Conservation (phyloP, 2,888 invertebrate species). For the Apoderus coryli region DNA sequence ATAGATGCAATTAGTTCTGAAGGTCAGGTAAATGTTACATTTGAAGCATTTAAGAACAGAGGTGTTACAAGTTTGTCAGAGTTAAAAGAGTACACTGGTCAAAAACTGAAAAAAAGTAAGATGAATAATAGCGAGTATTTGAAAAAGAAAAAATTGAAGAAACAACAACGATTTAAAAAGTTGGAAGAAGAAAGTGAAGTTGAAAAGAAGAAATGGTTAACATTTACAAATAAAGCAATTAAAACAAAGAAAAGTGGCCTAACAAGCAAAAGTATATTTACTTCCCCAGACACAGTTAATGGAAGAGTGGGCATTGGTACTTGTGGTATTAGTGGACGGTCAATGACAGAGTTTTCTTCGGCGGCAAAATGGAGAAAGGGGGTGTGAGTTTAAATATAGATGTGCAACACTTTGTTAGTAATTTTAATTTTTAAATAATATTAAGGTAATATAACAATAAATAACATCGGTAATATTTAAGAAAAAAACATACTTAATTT, state of each 20-base stretch:
- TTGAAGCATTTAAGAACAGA: conserved; percentile 75
- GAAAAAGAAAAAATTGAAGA: conserved; percentile 91
- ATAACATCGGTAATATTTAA: no score
- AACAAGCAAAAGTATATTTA: conserved; percentile 79
- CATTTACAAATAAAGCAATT: conserved; percentile 78
- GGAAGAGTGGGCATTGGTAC: conserved; percentile 95
- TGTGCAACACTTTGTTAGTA: no score
- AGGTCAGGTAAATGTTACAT: conserved; percentile 79
- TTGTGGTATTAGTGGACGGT: conserved; percentile 86
- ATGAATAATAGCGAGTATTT: conserved; percentile 88
- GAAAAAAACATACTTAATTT: no score
- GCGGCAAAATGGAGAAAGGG: conserved; percentile 88
- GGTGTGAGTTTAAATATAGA: conserved; percentile 14
- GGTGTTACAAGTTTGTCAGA: conserved; percentile 61
- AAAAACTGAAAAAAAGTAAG: conserved; percentile 36
- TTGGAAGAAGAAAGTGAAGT: conserved; percentile 90
- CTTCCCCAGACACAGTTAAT: conserved; percentile 82
- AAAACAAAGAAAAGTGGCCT: conserved; percentile 73
- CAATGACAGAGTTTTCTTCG: conserved; percentile 88
- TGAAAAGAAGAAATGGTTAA: conserved; percentile 96
- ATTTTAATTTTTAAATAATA: no score
- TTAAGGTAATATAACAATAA: no score
- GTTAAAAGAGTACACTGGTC: conserved; percentile 42
- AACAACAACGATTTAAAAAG: conserved; percentile 84
- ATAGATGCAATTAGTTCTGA: conserved; percentile 73